Evolutionary conservation across 2,797 vertebrate genomes (phyloP).

Genomic region (Babyrousa celebensis): DNA sequence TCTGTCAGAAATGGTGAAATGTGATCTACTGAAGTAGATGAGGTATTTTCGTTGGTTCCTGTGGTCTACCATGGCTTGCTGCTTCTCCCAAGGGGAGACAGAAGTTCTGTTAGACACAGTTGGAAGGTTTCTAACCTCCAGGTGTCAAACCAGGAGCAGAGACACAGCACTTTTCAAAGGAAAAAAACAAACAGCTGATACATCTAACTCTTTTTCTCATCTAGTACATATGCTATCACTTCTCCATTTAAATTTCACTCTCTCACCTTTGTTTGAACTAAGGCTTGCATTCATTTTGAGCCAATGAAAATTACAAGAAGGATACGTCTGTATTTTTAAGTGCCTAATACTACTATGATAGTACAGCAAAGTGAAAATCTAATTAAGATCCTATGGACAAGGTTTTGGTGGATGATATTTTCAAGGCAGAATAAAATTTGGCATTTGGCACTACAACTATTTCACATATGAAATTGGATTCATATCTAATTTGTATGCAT

Average conservation of each 20-base stretch:
- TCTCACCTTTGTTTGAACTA: conserved; percentile 80
- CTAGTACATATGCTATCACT: conserved; percentile 5
- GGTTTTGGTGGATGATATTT: conserved; percentile 11
- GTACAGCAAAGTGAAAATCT: conserved; percentile 1
- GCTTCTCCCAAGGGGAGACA: conserved; percentile 59
- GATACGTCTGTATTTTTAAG: conserved; percentile 77
- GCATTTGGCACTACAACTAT: background rate
- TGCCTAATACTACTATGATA: conserved; percentile 38
- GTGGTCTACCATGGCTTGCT: conserved; percentile 72
- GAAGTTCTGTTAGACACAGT: conserved; percentile 68
- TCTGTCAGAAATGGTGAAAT: conserved; percentile 78
- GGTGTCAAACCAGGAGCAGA: conserved; percentile 70
- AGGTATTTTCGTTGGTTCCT: conserved; percentile 82
- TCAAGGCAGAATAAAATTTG: conserved; percentile 23
- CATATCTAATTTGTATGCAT: conserved; percentile 59
- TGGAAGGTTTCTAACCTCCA: conserved; percentile 69
- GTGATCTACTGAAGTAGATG: conserved; percentile 72
- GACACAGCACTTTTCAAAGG: conserved; percentile 69
- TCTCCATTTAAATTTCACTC: conserved; percentile 68
- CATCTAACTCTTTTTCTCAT: conserved; percentile 61
- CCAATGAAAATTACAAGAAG: conserved; percentile 72
- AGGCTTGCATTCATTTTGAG: conserved; percentile 63
- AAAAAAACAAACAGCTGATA: conserved; percentile 69
- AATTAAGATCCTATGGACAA: background rate
- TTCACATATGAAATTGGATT: conserved; percentile 24